Base-by-base conservation (phyloP, 2,113 vertebrate genomes). In the Aleadryas rufinucha region DNA sequence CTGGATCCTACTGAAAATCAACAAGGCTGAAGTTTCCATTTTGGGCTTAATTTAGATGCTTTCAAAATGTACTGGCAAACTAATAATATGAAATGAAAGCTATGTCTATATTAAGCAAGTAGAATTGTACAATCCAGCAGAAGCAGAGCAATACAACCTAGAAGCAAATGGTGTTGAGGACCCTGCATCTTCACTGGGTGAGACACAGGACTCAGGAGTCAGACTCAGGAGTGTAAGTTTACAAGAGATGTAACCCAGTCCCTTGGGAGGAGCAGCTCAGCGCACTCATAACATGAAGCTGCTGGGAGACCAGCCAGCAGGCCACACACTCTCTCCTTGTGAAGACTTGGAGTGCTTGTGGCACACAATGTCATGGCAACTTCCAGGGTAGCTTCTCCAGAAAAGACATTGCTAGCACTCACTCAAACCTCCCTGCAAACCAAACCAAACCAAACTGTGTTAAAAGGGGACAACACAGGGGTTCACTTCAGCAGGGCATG, bases 241-340 rank as follows among this genome's bases (percentile, higher is more conserved):
- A 28, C 17, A 31, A 11, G 7, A 72, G 53, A 44, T 7, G 13
- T 4, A 56, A 27, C 27, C 16, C 41, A 44, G 3, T 20, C 79
- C 5, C 16, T 30, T 1, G 1, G 33, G 13, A 31, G 44, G 24
- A 77, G 50, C 26, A 65, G 22, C 28, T 60, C 47, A 49, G 37
- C 1, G 0, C 30, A 49, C 8, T 15, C 6, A 6, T 1, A 24
- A 15, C 4, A 2, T 4, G 23, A 68, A 50, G 18, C 3, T 47
- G 7, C n/a, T 44, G 26, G 5, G 3, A 44, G 17, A 76, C 6
- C 22, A 70, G 24, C 10, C 9, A 2, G 26, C 30, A 78, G 42
- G 14, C 41, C 66, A 53, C 53, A 33, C 1, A 2, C 6, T 54
- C 11, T 30, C 41, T 47, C 44, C 45, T 49, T 1, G 0, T 2